These are phyloP conservation scores for Noctilio leporinus DNA, from an alignment of 2,113 vertebrate genomes.

Conservation along the genomic window DNA sequence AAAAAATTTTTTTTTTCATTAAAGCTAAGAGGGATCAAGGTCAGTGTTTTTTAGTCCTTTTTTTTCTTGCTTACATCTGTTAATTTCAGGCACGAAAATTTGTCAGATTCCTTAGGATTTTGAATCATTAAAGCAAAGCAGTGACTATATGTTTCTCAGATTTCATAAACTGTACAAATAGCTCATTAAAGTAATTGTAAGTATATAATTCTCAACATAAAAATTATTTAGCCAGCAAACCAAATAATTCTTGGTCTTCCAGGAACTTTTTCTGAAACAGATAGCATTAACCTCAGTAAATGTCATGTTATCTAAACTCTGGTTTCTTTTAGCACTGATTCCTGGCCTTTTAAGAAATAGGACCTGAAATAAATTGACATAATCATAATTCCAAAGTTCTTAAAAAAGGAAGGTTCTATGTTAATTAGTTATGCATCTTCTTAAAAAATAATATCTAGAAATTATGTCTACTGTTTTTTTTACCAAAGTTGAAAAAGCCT, in stretches of 20 bases:
- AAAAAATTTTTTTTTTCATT: background rate
- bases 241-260: constrained; percentile 20
- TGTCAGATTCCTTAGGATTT: background rate
- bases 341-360: background rate
- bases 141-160: background rate
- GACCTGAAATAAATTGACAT: constrained; percentile 20
- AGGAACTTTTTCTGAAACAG: constrained; percentile 6
- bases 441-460: background rate
- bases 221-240: background rate
- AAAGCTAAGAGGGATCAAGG: background rate
- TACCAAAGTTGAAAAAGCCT: background rate
- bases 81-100: background rate
- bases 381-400: constrained; percentile 10
- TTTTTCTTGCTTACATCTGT: background rate
- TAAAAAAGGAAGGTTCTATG: background rate
- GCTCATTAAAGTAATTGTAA: background rate
- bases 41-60: background rate
- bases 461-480: background rate
- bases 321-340: background rate
- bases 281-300: background rate
- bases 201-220: background rate
- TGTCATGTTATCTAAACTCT: background rate
- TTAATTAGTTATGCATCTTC: background rate
- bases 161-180: background rate
- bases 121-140: constrained; percentile 9